A percentile compares a stretch with the other conserved stretches of the same genome.
Evolutionary conservation across 2,888 invertebrate genomes (phyloP).

Genomic region (Neria commutata): DNA sequence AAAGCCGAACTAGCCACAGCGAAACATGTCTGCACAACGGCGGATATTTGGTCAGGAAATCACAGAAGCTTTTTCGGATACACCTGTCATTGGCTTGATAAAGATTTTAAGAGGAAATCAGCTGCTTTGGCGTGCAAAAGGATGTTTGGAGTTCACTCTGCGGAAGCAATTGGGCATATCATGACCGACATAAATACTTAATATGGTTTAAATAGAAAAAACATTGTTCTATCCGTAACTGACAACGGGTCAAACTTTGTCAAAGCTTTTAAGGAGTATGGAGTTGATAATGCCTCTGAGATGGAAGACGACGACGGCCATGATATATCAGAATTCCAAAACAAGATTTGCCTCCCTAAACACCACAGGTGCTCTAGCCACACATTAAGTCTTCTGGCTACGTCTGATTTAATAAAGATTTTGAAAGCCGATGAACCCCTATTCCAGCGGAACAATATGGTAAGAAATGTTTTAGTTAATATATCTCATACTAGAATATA

Average conservation of each 20-base stretch:
- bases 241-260: conserved; percentile 17
- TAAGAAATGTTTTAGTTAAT: conserved; percentile 1
- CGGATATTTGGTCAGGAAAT: conserved; percentile 19
- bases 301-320: conserved; percentile 18
- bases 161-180: conserved; percentile 8
- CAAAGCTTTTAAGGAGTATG: conserved; percentile 21
- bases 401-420: conserved; percentile 23
- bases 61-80: conserved; percentile 24
- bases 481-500: conserved; percentile 3
- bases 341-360: conserved; percentile 13
- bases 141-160: conserved; percentile 16
- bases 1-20: conserved; percentile 12
- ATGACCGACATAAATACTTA: conserved; percentile 18
- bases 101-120: conserved; percentile 17
- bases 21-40: conserved; percentile 23
- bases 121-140: conserved; percentile 21
- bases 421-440: conserved; percentile 22
- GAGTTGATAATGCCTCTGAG: conserved; percentile 14
- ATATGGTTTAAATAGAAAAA: conserved; percentile 15
- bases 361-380: conserved; percentile 19
- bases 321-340: conserved; percentile 12
- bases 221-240: conserved; percentile 20
- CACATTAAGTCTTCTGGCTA: conserved; percentile 18
- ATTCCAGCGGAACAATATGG: conserved; percentile 3
- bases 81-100: conserved; percentile 26